These are phyloP conservation scores for Parelbella ahira DNA, from an alignment of 2,888 invertebrate genomes.

Conservation along the genomic window DNA sequence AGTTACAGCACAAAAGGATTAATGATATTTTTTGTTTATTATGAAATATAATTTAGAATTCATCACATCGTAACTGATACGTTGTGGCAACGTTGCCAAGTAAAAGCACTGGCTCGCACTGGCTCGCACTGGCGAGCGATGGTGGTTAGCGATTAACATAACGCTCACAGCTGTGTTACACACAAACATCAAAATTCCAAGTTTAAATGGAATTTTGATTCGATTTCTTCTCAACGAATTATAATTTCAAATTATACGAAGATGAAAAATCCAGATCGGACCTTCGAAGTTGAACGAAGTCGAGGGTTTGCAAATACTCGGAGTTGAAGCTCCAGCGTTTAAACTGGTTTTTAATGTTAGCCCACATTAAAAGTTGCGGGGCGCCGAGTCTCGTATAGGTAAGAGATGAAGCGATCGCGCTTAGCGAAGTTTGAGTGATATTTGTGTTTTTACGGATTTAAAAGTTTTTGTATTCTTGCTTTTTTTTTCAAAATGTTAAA, in stretches of 20 bases:
- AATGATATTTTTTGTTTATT: too few species aligned
- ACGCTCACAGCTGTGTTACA: constrained; percentile 50
- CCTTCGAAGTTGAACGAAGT: constrained; percentile 64
- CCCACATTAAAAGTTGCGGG: constrained; percentile 29
- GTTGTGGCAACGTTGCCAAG: too few species aligned
- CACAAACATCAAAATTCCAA: constrained; percentile 74
- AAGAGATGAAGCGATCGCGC: constrained; percentile 12
- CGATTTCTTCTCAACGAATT: constrained; percentile 71
- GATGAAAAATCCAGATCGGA: constrained; percentile 76
- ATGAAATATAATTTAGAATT: too few species aligned
- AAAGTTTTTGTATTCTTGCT: too few species aligned
- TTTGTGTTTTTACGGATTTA: too few species aligned
- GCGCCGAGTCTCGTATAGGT: constrained; percentile 12
- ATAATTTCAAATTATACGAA: constrained; percentile 77
- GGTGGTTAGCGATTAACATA: constrained; percentile 15
- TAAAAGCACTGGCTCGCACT: too few species aligned
- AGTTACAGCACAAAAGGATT: too few species aligned
- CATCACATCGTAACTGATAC: too few species aligned
- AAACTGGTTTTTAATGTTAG: constrained; percentile 69
- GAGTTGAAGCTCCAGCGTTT: constrained; percentile 56
- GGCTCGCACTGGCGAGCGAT: neutral
- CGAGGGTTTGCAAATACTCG: constrained; percentile 43
- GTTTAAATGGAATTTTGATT: constrained; percentile 79
- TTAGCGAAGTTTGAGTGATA: constrained; percentile 3
- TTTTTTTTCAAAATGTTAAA: too few species aligned